phyloP scores from a whole-genome alignment of 1,140 invertebrate genomes.

The Panagrolaimus sp. region DNA sequence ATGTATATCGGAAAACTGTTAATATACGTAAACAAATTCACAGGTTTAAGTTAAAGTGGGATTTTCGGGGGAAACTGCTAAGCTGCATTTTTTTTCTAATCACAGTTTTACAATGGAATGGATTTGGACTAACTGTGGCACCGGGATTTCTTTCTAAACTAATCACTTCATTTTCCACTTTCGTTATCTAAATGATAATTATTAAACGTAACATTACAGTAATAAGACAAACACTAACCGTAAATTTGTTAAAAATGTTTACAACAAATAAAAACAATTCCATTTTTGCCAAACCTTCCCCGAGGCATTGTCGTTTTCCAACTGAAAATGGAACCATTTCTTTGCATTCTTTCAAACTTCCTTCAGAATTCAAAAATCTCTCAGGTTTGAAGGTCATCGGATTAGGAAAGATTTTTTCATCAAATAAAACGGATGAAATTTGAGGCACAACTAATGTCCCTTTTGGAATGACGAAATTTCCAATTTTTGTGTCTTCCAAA shows the following conservation, averaged over 20 bases:
- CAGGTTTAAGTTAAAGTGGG: too few relatives aligned
- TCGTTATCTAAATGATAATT: too few relatives aligned
- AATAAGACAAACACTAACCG: neutral
- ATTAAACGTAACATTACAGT: too few relatives aligned
- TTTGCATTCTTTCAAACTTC: neutral
- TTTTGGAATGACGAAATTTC: neutral
- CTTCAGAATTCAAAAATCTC: neutral
- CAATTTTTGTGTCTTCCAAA: neutral
- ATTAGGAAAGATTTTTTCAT: slow-evolving; percentile 2
- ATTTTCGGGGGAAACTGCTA: too few relatives aligned
- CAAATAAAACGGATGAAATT: neutral
- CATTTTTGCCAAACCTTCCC: slow-evolving; percentile 1
- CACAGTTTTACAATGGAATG: too few relatives aligned
- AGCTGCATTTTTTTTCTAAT: too few relatives aligned
- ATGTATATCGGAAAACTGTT: too few relatives aligned
- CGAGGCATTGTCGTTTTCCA: slow-evolving; percentile 9
- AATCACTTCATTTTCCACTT: too few relatives aligned
- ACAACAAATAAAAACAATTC: slow-evolving; percentile 10
- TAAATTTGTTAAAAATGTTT: neutral
- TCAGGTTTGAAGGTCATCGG: slow-evolving; percentile 1
- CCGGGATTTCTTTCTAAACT: too few relatives aligned
- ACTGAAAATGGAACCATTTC: slow-evolving; percentile 6
- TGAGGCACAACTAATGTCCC: neutral
- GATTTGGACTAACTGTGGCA: too few relatives aligned
- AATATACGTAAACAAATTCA: too few relatives aligned